Percentiles rank a stretch among this genome's conserved stretches.
These are phyloP conservation scores for Drosophila mayri DNA, from an alignment of 1,140 invertebrate genomes.

Conservation along the genomic window DNA sequence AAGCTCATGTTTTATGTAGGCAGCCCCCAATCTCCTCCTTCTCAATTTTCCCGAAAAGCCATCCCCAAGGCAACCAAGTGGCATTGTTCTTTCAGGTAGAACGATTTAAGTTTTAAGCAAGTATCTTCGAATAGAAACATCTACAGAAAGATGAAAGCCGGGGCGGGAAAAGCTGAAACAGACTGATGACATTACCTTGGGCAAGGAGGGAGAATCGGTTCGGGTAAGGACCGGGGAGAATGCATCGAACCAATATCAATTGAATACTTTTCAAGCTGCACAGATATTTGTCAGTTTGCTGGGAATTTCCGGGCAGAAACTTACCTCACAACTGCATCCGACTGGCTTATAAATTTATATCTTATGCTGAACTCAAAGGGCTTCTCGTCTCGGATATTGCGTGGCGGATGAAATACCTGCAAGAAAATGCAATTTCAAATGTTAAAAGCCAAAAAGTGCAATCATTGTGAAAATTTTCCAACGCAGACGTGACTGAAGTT, in stretches of 20 bases:
- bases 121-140: constrained; percentile 43
- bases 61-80: constrained; percentile 48
- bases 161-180: constrained; percentile 22
- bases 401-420: constrained; percentile 89
- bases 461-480: constrained; percentile 43
- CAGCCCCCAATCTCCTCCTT: constrained; percentile 1
- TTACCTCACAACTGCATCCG: constrained; percentile 90
- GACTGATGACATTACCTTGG: constrained; percentile 39
- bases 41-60: constrained; percentile 31
- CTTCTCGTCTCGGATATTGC: constrained; percentile 86
- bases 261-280: constrained; percentile 35
- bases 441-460: constrained; percentile 35
- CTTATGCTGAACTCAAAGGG: constrained; percentile 91
- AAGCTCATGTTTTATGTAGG: constrained; percentile 74
- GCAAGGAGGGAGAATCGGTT: background rate
- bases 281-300: constrained; percentile 39
- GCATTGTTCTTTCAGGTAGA: constrained; percentile 54
- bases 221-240: constrained; percentile 1
- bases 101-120: constrained; percentile 54
- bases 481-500: background rate
- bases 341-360: constrained; percentile 91
- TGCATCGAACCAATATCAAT: constrained; percentile 45
- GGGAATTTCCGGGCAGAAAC: constrained; percentile 26
- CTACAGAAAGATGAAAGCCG: constrained; percentile 23
- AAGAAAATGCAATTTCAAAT: constrained; percentile 34